Evolutionary conservation across 2,888 invertebrate genomes (phyloP), one percentile per base, ranked within the genome.

Genomic region (Apodemia mormo): DNA sequence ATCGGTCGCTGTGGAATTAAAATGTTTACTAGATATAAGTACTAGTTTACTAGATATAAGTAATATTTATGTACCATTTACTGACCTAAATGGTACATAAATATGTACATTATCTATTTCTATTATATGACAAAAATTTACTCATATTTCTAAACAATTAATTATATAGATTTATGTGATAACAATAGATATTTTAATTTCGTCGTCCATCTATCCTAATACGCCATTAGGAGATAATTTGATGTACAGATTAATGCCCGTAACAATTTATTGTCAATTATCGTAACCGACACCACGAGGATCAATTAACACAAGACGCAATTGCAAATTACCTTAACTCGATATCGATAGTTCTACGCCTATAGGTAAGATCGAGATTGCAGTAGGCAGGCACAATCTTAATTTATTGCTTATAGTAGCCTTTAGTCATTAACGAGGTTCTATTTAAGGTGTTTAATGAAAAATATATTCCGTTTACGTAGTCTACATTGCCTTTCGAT

Each of bases 191-290:
- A 37, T 43, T 70, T 70, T 72, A 73, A 74, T 72, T 68, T 74
- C 76, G 72, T 78, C 78, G 76, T 80, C 81, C 76, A 77, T 79
- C 82, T 80, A 79, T 80, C 78, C 78, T 77, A 79, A 82, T 81
- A 78, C 76, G 75, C 82, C 82, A 82, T 86, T 87, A 83, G 78
- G 70, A 82, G 79, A 85, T 84, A 88, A 89, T 88, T 87, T 90
- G 89, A 90, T 87, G 85, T 82, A 75, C 82, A 88, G 90, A 92
- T 92, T 89, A 90, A 90, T 90, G 88, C 80, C 78, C 84, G 83
- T 82, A 87, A 90, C 91, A 89, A 91, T 92, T 92, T 92, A 92
- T 90, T 83, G 92, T 87, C 90, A 89, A 92, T 92, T 92, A 92
- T 86, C 85, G 89, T 87, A 85, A 85, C 87, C 84, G 85, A 89